These are phyloP conservation scores for Odontomyia ornata DNA, from an alignment of 2,888 invertebrate genomes.

Conservation along the genomic window DNA sequence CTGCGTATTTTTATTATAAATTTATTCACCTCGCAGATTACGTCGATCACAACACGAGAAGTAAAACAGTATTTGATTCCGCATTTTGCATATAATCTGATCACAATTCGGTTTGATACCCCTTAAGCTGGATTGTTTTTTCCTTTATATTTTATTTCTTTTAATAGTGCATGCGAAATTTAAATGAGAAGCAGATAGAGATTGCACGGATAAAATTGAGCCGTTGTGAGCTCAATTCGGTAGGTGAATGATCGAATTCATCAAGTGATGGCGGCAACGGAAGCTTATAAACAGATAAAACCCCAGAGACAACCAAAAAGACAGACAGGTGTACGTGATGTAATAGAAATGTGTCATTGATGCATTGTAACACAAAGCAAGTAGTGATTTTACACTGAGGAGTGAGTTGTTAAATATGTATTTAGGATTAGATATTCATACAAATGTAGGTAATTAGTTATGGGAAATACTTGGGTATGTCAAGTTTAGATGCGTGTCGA, in stretches of 20 bases:
- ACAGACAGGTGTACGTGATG: slow-evolving; percentile 2
- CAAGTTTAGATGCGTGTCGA: too few relatives aligned
- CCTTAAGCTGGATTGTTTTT: too few relatives aligned
- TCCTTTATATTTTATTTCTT: too few relatives aligned
- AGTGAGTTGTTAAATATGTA: too few relatives aligned
- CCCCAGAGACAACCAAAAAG: neutral
- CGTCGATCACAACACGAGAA: neutral
- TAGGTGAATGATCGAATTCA: slow-evolving; percentile 20
- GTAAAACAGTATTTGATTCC: neutral
- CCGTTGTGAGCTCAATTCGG: neutral
- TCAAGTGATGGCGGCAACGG: neutral
- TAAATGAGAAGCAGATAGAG: too few relatives aligned
- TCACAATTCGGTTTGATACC: neutral
- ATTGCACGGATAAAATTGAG: neutral
- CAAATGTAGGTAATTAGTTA: too few relatives aligned
- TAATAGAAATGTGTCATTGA: neutral
- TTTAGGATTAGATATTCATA: too few relatives aligned
- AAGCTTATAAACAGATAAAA: slow-evolving; percentile 1
- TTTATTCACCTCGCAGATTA: too few relatives aligned
- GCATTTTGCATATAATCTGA: neutral
- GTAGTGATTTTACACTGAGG: too few relatives aligned
- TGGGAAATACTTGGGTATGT: too few relatives aligned
- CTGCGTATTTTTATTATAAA: neutral
- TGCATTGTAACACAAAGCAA: neutral
- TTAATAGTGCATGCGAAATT: too few relatives aligned